Evolutionary conservation across 2,888 invertebrate species (phyloP).

Genomic region (Petrolisthes manimaculis): DNA sequence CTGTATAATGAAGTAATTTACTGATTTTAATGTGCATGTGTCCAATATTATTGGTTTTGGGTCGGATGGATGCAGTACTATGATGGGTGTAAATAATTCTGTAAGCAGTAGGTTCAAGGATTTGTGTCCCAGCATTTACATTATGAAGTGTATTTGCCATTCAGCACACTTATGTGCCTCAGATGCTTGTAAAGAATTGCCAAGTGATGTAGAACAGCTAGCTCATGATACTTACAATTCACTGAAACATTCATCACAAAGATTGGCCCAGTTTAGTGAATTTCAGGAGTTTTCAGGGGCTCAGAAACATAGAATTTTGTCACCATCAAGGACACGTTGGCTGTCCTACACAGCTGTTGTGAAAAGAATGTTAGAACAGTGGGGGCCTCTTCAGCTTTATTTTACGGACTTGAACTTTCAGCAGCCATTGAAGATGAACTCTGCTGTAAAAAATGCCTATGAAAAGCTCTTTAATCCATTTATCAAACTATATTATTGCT

Average conservation of each 20-base stretch:
- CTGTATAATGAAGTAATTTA: conserved; percentile 4
- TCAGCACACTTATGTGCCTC: conserved; percentile 10
- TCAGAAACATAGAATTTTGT: too few relatives aligned
- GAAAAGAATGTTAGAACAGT: conserved; percentile 66
- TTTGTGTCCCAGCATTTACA: conserved; percentile 35
- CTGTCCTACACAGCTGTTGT: conserved; percentile 68
- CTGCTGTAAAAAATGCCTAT: neutral
- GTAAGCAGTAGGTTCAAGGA: conserved; percentile 20
- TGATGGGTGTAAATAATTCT: conserved; percentile 14
- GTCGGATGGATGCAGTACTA: conserved; percentile 20
- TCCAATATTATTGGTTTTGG: conserved; percentile 14
- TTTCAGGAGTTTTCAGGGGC: too few relatives aligned
- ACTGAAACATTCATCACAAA: neutral
- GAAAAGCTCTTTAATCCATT: neutral
- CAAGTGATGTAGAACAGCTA: too few relatives aligned
- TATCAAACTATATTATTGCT: conserved; percentile 5
- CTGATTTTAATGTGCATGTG: too few relatives aligned
- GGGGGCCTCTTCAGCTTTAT: conserved; percentile 21
- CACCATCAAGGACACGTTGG: too few relatives aligned
- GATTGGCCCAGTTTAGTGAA: neutral
- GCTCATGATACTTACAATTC: too few relatives aligned
- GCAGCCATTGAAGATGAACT: neutral
- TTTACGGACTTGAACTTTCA: conserved; percentile 24
- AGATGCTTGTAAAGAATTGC: neutral
- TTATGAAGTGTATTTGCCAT: conserved; percentile 69